Evolutionary conservation across 2,888 invertebrate genomes (phyloP).

Genomic region (Harpalus rufipes): DNA sequence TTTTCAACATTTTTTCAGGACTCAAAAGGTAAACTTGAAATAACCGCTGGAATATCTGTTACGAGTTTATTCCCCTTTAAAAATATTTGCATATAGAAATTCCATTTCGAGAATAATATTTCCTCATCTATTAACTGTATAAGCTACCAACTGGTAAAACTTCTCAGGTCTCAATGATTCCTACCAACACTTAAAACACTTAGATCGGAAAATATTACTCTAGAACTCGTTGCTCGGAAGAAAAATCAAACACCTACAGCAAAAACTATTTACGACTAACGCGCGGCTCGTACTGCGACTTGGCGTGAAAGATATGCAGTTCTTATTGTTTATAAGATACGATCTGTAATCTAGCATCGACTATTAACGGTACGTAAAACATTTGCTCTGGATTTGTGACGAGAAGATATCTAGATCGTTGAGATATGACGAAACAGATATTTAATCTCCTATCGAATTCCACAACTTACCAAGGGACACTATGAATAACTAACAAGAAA

Average conservation of each 20-base stretch:
- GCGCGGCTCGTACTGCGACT: slow-evolving; percentile 42
- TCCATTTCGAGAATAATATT: background rate
- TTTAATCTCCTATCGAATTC: slow-evolving; percentile 2
- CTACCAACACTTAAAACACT: background rate
- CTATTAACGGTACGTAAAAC: slow-evolving; percentile 53
- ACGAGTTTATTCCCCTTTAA: background rate
- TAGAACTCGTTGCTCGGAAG: slow-evolving; percentile 22
- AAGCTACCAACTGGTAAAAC: slow-evolving; percentile 1
- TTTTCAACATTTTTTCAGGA: too few species aligned
- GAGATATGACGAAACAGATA: background rate
- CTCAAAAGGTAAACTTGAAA: too few species aligned
- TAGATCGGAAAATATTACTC: background rate
- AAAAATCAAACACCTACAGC: slow-evolving; percentile 64
- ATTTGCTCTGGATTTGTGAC: slow-evolving; percentile 46
- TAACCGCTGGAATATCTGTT: background rate
- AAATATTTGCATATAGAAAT: background rate
- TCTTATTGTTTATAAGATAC: slow-evolving; percentile 7
- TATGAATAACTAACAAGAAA: background rate
- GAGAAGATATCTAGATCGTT: slow-evolving; percentile 6
- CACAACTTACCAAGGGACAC: background rate
- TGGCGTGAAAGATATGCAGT: slow-evolving; percentile 10
- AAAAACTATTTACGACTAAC: slow-evolving; percentile 61
- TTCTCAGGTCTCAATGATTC: background rate
- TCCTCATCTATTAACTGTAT: background rate
- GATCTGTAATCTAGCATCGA: background rate